Evolutionary conservation across 2,113 vertebrate genomes (phyloP), one percentile per base, ranked within the genome.

Genomic region (Probosciger aterrimus): DNA sequence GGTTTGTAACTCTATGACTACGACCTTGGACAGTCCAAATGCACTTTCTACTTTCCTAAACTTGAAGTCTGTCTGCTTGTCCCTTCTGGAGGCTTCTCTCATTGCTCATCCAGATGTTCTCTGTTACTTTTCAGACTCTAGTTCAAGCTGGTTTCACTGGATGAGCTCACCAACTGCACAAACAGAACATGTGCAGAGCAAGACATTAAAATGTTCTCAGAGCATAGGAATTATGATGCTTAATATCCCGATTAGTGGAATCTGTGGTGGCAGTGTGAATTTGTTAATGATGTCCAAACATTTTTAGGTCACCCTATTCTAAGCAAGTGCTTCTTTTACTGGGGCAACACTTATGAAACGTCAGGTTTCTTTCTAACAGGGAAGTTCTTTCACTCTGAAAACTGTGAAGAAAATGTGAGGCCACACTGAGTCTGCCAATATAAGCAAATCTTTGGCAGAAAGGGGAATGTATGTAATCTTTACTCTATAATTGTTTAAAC

Each of bases 361-460:
- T 57, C 39, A 46, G 7, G 9, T 59, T 88, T 20, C 41, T 74
- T 94, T 94, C 41, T 69, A 63, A 28, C 5, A 22, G 30, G 22
- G 11, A 88, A 84, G 43, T 76, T 82, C 79, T 68, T 75, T 22
- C 17, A 12, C 37, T 84, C 79, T 82, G 49, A 88, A 93, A 95
- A 80, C 92, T 43, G 27, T 86, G 35, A 90, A 92, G 78, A 96
- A 96, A 92, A 86, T 53, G 23, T 39, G 30, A 92, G 57, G 53
- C 57, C 41, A 27, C 23, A 23, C 9, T 62, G 47, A 31, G 35
- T 80, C 82, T 96, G 46, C 79, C 92, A 96, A 20, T 44, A 78
- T 53, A 93, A 93, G 73, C 89, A 94, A 23, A n/a, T 49, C 90
- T 90, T 91, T 93, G 93, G 87, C 92, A 91, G 83, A 76, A 52